Percentiles rank a stretch among this genome's conserved stretches.
phyloP scores from a whole-genome alignment of 2,797 vertebrate species.

The Podargus strigoides region DNA sequence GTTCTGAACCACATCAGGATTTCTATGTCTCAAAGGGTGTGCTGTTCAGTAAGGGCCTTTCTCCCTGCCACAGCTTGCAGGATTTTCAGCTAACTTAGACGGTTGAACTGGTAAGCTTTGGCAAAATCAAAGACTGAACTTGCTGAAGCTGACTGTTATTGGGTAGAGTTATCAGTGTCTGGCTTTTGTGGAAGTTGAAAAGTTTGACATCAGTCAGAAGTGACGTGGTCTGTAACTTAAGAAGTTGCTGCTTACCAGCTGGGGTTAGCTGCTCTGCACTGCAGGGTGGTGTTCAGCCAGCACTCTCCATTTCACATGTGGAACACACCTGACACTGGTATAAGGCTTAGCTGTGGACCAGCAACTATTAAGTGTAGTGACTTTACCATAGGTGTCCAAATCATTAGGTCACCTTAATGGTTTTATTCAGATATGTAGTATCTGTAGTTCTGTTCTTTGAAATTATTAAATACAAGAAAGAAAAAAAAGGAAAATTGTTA shows the following conservation, averaged over 20 bases:
- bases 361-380: neutral
- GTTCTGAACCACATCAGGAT: rapidly evolving
- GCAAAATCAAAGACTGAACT: neutral
- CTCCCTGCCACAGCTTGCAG: neutral
- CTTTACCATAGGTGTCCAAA: neutral
- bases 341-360: neutral
- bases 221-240: neutral
- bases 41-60: neutral
- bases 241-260: neutral
- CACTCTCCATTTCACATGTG: rapidly evolving
- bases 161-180: neutral
- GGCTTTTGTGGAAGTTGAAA: neutral
- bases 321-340: too few relatives aligned
- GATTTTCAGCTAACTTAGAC: neutral
- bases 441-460: neutral
- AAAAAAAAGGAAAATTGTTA: rapidly evolving
- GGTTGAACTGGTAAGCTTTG: neutral
- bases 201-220: neutral
- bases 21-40: neutral
- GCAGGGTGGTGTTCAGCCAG: neutral
- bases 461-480: neutral
- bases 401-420: neutral
- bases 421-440: neutral
- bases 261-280: neutral
- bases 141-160: neutral